Conservation (phyloP, 2,888 invertebrate genomes). For the Endomychus coccineus region DNA sequence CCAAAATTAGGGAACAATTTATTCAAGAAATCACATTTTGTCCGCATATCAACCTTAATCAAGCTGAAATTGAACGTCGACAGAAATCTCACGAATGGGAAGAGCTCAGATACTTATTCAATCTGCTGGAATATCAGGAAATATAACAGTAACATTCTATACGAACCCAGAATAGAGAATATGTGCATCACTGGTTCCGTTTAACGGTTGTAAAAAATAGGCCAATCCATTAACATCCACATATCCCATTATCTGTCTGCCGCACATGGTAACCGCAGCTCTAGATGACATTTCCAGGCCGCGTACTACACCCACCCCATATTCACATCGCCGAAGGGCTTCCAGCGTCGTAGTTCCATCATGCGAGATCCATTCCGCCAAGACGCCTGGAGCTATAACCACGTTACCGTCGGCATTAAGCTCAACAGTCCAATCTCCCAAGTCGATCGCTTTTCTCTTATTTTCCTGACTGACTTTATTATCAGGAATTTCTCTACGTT, state of each 20-base stretch:
- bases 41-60: no score
- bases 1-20: no score
- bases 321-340: constrained; percentile 34
- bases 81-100: no score
- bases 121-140: no score
- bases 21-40: no score
- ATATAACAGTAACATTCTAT: no score
- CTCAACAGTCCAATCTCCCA: constrained; percentile 33
- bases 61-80: no score
- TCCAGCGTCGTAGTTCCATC: constrained; percentile 23
- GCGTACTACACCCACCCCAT: constrained; percentile 30
- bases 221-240: constrained; percentile 26
- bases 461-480: no score
- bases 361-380: constrained; percentile 28
- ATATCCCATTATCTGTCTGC: constrained; percentile 29
- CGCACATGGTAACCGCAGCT: constrained; percentile 35
- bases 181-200: no score
- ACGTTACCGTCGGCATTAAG: constrained; percentile 31
- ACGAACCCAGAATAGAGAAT: no score
- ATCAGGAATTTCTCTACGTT: no score
- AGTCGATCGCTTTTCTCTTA: constrained; percentile 28
- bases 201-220: constrained; percentile 34
- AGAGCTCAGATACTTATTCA: no score
- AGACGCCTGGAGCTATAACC: constrained; percentile 26
- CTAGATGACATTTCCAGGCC: constrained; percentile 28